Evolutionary conservation across 1,140 invertebrate genomes (phyloP).

Genomic region (Conus ventricosus): DNA sequence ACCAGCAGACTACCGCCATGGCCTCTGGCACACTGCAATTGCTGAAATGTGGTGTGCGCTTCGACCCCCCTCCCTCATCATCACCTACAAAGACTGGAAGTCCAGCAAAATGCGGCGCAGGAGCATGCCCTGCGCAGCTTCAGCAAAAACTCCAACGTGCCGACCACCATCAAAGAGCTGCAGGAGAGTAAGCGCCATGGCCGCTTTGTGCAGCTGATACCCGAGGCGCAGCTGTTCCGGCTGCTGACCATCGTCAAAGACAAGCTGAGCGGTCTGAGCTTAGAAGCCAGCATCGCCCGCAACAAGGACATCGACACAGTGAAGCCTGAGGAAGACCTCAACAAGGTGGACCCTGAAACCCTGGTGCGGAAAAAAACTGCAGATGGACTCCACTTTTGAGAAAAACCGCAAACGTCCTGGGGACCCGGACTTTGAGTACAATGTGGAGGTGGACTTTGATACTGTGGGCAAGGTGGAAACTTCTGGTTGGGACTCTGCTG

Average conservation of each 20-base stretch:
- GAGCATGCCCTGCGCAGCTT: slow-evolving; percentile 72
- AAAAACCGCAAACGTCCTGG: slow-evolving; percentile 73
- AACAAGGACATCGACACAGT: slow-evolving; percentile 65
- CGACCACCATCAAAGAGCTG: slow-evolving; percentile 62
- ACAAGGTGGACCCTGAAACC: slow-evolving; percentile 73
- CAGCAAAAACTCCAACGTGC: slow-evolving; percentile 66
- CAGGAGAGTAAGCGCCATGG: slow-evolving; percentile 58
- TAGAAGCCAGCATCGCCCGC: slow-evolving; percentile 72
- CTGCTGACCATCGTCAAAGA: slow-evolving; percentile 69
- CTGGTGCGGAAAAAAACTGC: slow-evolving; percentile 74
- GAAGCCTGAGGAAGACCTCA: slow-evolving; percentile 76
- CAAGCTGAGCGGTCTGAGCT: slow-evolving; percentile 63
- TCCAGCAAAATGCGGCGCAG: slow-evolving; percentile 64
- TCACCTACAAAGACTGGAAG: slow-evolving; percentile 62
- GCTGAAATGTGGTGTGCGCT: slow-evolving; percentile 70
- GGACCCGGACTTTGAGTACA: slow-evolving; percentile 76
- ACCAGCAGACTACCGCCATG: slow-evolving; percentile 5
- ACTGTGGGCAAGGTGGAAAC: slow-evolving; percentile 60
- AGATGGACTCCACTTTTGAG: slow-evolving; percentile 75
- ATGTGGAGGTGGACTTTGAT: slow-evolving; percentile 74
- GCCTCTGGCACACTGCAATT: slow-evolving; percentile 34
- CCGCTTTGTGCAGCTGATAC: slow-evolving; percentile 63
- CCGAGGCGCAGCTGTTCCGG: slow-evolving; percentile 64
- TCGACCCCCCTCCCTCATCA: slow-evolving; percentile 72
- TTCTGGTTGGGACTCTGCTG: slow-evolving; percentile 67